Evolutionary conservation across 2,113 vertebrate genomes (phyloP), one percentile per base, ranked within the genome.

Genomic region (Tragulus kanchil): DNA sequence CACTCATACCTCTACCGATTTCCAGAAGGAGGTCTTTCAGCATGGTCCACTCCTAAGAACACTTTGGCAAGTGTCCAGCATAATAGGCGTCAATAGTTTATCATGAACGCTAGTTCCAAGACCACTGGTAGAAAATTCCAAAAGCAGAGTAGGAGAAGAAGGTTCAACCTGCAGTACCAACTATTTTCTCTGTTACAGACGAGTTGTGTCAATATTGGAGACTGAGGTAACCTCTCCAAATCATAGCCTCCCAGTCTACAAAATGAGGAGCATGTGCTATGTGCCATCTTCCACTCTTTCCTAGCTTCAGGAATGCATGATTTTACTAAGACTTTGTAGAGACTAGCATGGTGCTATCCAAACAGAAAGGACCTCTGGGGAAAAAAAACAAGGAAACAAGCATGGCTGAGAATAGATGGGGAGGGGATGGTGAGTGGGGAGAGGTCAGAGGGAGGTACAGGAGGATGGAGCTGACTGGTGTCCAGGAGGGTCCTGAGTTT

Each of bases 1-100:
- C 25, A 92, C 67, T 73, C n/a, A 79, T 42, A 71, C 11, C 8
- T 2, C 69, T 19, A 81, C 19, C 59, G 10, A 87, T 75, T 71
- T 95, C 11, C 25, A 85, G 26, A 92, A 94, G 25, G 71, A 88
- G 50, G 13, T 42, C 58, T 85, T 85, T 85, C 69, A 61, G 79
- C 13, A 58, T 58, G 64, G 28, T 56, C n/a, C 61, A 86, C 90
- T 96, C 56, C 58, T 12, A 69, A 83, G 31, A 82, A 75, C 8
- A 71, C 17, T 48, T 54, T 89, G 58, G 12, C 77, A 83, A 90
- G 83, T 73, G 10, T 48, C n/a, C 48, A 6, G 17, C 25, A 62
- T 52, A 28, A 92, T 50, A 75, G 61, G 3, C 8, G 4, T 71
- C 23, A 58, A 69, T 48, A n/a, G 85, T 65, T 73, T 23, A 54